Base-by-base conservation (phyloP, 1,140 invertebrate genomes). In the Scaptomyza graminum region DNA sequence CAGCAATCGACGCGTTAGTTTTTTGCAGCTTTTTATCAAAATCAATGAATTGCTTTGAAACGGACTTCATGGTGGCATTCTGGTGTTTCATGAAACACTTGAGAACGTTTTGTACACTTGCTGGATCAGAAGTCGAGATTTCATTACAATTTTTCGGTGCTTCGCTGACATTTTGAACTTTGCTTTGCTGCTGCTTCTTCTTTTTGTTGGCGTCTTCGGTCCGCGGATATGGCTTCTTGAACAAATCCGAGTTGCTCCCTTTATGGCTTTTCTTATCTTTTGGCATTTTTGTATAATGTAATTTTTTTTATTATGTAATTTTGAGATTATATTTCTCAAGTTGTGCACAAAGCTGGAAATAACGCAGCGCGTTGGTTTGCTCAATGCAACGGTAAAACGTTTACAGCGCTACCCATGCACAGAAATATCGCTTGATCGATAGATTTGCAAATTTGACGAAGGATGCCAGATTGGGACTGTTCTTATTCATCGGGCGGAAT, bases 1-100 rank as follows among this genome's bases (percentile, higher is more conserved):
- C 22, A 1, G 41, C 41, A 3, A 46, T 16, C 2, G 3, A 1
- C 5, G 44, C 12, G 5, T 46, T 46, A 8, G 55, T 46, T 3
- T 16, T 16, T 16, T 46, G 41, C 13, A 57, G 25, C 5, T 46
- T 46, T 22, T 46, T 22, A 2, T 9, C 15, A 16, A 31, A 31
- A 0, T 31, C 25, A 1, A 11, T 46, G 5, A 15, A 46, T 7
- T 57, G 25, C 25, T 31, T 31, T 13, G 11, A 31, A 0, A 46
- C 1, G 15, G 25, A 15, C 41, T 46, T 41, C 9, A 46, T 13
- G 8, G 41, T 46, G 0, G 2, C 13, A 9, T 31, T 57, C 22
- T 46, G 55, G 13, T 57, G 13, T n/a, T 31, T 31, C 5, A 16
- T 7, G 28, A 44, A 56, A 4, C 8, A 57, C 13, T 57, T 57